These are phyloP conservation scores for Xenopus tropicalis DNA, from an alignment of 2,113 vertebrate species.

Conservation along the genomic window UCB_Xtro_10.0 CM004445.2:143376001-143376500, in stretches of 20 bases:
- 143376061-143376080: too few relatives aligned
- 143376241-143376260: background rate
- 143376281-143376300: background rate
- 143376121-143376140: too few relatives aligned
- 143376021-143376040: too few relatives aligned
- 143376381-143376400: background rate
- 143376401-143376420: background rate
- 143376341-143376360: background rate
- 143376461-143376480: too few relatives aligned
- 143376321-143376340: conserved; percentile 44
- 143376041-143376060: too few relatives aligned
- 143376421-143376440: too few relatives aligned
- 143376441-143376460: too few relatives aligned
- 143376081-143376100: too few relatives aligned
- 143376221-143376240: too few relatives aligned
- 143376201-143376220: background rate
- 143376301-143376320: conserved; percentile 36
- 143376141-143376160: background rate
- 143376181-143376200: background rate
- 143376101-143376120: too few relatives aligned
- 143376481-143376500: too few relatives aligned
- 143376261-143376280: background rate
- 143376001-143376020: too few relatives aligned
- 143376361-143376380: conserved; percentile 6
- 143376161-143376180: background rate